Evolutionary conservation across 2,797 vertebrate genomes (phyloP).

Genomic region (Gobio occitaniae): DNA sequence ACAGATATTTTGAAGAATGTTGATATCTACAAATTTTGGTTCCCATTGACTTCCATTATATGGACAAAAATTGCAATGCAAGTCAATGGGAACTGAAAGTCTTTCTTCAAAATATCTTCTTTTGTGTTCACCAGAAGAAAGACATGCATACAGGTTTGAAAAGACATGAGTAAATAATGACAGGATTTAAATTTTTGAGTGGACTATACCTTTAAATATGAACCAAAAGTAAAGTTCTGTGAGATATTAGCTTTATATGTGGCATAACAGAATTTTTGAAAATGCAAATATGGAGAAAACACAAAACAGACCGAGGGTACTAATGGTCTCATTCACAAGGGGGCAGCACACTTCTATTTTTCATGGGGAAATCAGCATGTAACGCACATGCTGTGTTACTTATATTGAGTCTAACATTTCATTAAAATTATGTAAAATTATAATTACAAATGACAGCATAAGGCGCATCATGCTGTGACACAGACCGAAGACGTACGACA

Average conservation of each 20-base stretch:
- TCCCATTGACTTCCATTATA: background rate
- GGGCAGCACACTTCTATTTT: constrained; percentile 43
- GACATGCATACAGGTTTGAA: background rate
- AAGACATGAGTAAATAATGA: background rate
- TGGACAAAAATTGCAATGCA: background rate
- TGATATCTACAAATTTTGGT: background rate
- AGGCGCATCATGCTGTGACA: background rate
- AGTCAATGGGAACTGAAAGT: background rate
- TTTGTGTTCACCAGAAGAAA: background rate
- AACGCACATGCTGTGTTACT: background rate
- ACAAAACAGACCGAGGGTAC: background rate
- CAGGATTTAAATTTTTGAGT: background rate
- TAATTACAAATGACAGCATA: background rate
- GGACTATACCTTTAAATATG: background rate
- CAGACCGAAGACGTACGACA: background rate
- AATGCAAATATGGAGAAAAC: background rate
- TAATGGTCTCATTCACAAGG: constrained; percentile 37
- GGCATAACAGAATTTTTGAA: background rate
- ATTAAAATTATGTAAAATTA: background rate
- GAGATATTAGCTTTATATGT: background rate
- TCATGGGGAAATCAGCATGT: background rate
- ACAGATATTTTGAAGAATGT: background rate
- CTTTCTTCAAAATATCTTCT: background rate
- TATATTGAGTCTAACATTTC: background rate
- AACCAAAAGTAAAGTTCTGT: background rate